Evolutionary conservation across 2,888 invertebrate species (phyloP).

Genomic region (Mongoloraphidia duomilia): DNA sequence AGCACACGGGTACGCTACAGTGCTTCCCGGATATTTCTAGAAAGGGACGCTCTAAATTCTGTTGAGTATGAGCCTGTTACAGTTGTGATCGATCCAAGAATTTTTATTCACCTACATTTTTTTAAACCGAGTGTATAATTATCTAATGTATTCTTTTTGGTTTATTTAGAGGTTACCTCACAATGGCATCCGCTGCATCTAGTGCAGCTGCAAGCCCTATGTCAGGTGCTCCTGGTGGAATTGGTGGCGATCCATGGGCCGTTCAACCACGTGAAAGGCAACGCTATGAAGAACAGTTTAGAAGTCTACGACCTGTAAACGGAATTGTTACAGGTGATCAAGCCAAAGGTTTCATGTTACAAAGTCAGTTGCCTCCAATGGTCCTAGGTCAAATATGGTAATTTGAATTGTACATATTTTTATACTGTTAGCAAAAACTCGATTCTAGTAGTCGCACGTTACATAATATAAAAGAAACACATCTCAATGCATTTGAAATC

Average conservation of each 20-base stretch:
- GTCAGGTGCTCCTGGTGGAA: slow-evolving; percentile 11
- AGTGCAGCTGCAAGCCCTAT: background rate
- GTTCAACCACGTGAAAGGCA: slow-evolving; percentile 75
- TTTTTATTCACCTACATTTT: no score
- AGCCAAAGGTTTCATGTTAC: slow-evolving; percentile 82
- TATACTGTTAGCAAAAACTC: no score
- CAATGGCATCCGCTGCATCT: background rate
- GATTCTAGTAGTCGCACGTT: no score
- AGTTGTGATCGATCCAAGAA: no score
- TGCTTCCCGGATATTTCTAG: no score
- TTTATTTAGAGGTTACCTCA: background rate
- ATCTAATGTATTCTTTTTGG: no score
- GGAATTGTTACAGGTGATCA: slow-evolving; percentile 85
- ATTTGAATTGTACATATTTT: slow-evolving; percentile 9
- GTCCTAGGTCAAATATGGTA: slow-evolving; percentile 93
- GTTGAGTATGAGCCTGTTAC: no score
- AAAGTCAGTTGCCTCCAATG: slow-evolving; percentile 79
- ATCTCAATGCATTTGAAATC: no score
- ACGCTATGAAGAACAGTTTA: slow-evolving; percentile 86
- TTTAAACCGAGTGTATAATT: no score
- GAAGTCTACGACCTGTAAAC: slow-evolving; percentile 67
- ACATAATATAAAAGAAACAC: no score
- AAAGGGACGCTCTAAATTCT: no score
- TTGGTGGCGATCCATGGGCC: slow-evolving; percentile 66
- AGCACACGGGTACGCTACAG: no score